Evolutionary conservation across 2,888 invertebrate genomes (phyloP).

Genomic region (Linnaemya tessellans): DNA sequence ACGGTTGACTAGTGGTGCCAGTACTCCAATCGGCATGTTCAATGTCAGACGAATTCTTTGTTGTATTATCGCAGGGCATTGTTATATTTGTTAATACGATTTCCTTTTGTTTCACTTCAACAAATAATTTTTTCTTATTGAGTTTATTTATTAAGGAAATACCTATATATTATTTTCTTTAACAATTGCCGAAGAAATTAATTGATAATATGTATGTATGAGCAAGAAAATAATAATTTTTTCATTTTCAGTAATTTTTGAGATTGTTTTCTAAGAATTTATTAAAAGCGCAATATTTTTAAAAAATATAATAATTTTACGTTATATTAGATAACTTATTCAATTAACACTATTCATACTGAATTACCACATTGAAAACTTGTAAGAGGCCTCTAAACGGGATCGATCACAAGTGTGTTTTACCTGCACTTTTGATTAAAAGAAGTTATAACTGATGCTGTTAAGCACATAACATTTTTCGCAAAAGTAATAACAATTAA

Average conservation of each 20-base stretch:
- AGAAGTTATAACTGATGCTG: too few species aligned
- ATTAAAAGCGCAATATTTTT: conserved; percentile 11
- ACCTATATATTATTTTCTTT: conserved; percentile 3
- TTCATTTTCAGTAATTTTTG: conserved; percentile 30
- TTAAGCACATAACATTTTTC: too few species aligned
- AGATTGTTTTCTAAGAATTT: conserved; percentile 1
- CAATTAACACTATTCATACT: too few species aligned
- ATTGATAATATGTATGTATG: conserved; percentile 19
- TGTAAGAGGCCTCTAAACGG: too few species aligned
- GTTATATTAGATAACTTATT: too few species aligned
- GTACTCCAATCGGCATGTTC: conserved; percentile 87
- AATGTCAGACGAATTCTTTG: conserved; percentile 87
- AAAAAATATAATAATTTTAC: not conserved
- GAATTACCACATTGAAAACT: too few species aligned
- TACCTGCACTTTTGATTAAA: too few species aligned
- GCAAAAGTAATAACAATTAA: too few species aligned
- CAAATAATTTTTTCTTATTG: conserved; percentile 6
- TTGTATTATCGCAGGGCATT: conserved; percentile 88
- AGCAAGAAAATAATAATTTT: conserved; percentile 12
- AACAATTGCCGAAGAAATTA: conserved; percentile 19
- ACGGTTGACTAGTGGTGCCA: conserved; percentile 82
- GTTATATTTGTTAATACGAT: conserved; percentile 62
- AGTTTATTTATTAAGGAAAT: conserved; percentile 28
- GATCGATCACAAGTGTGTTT: too few species aligned
- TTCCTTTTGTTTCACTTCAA: conserved; percentile 26